Evolutionary conservation across 1,140 invertebrate species (phyloP), one percentile per base, ranked within the genome.

Genomic region (Drosophila nigrodunni): DNA sequence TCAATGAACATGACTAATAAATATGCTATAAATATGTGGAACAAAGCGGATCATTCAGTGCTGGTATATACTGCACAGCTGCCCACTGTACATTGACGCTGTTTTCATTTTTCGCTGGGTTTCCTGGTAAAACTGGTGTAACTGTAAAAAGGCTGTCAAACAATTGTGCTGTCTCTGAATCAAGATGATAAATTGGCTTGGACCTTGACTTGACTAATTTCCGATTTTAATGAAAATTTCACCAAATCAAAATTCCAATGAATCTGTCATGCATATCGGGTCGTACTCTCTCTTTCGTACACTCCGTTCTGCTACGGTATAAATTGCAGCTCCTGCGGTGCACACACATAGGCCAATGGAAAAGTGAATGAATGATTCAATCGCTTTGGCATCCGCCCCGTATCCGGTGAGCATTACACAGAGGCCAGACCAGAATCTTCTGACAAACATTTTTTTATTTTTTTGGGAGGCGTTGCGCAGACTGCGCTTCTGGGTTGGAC

Each of bases 361-460:
- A 18, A 18, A 58, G 34, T 54, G 60, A 71, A 64, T 68, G 78
- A 69, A 73, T 91, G 89, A 91, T 91, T 91, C 89, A 91, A 91
- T 91, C 83, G 72, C 72, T 67, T 82, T 91, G 89, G 89, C 78
- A 91, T 91, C 90, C 85, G 83, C 74, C 90, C 80, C 74, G 74
- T 79, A 91, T 91, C 89, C 89, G 85, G 79, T 90, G 87, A 74
- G 71, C 76, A 85, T 91, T 91, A 65, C 83, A 69, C 66, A 62
- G 30, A 69, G 44, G 70, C 49, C 55, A 49, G 70, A 49, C 21
- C 15, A 30, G 6, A 39, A 11, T 1, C 37, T 1, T 34, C 30
- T 65, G 21, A 15, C 62, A 67, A 30, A 30, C 4, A 3, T 4
- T 30, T 30, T 30, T 30, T 30, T 30, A 5, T 30, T 30, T 30